These are phyloP conservation scores for Clarias fuscus DNA, from an alignment of 2,797 vertebrate species.

Conservation along the genomic window DNA sequence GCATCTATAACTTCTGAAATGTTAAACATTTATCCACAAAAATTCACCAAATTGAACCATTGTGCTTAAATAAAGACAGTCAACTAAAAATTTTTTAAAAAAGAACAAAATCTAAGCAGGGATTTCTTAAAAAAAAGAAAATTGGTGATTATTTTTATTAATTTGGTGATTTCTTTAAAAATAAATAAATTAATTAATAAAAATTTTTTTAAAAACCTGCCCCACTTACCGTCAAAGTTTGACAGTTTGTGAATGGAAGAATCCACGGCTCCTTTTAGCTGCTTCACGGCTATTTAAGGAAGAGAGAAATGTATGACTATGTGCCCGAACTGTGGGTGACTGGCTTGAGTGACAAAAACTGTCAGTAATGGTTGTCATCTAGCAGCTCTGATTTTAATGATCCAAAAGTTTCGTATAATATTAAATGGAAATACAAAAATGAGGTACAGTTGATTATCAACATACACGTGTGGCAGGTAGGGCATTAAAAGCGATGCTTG, in stretches of 20 bases:
- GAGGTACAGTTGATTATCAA: background rate
- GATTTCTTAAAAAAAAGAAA: background rate
- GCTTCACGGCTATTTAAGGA: conserved; percentile 70
- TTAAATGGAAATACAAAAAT: background rate
- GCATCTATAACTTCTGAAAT: conserved; percentile 73
- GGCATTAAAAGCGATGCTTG: conserved; percentile 29
- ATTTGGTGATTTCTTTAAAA: too few species aligned
- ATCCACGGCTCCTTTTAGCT: conserved; percentile 74
- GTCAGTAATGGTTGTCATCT: background rate
- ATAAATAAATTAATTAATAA: too few species aligned
- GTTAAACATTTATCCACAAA: background rate
- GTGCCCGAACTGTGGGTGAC: background rate
- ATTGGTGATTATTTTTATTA: too few species aligned
- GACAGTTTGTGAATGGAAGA: conserved; percentile 75
- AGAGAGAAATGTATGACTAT: conserved; percentile 5
- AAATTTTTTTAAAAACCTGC: background rate
- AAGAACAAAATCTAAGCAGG: background rate
- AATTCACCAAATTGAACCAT: background rate
- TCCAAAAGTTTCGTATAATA: background rate
- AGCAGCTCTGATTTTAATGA: background rate
- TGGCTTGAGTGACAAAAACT: background rate
- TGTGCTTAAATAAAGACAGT: too few species aligned
- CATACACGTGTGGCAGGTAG: background rate
- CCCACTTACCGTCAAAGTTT: conserved; percentile 74
- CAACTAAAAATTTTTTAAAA: too few species aligned